phyloP scores from a whole-genome alignment of 2,797 vertebrate genomes.

The Pipistrellus kuhlii region DNA sequence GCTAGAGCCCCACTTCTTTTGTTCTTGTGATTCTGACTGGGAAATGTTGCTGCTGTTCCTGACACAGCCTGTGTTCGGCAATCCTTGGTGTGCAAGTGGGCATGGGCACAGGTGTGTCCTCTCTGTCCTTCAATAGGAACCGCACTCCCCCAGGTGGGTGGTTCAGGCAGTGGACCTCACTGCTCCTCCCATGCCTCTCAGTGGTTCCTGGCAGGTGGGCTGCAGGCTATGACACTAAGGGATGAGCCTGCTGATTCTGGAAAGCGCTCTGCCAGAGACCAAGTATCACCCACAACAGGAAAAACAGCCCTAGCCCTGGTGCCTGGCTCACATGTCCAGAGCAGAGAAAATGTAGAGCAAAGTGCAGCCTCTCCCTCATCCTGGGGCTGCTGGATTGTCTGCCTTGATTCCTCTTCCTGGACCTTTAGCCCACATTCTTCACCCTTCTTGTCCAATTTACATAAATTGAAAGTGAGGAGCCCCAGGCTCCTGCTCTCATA shows the following conservation, averaged over 20 bases:
- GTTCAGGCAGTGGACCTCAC: background rate
- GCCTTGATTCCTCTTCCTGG: background rate
- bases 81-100: background rate
- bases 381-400: background rate
- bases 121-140: background rate
- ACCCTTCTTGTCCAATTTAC: background rate
- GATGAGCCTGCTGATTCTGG: background rate
- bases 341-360: background rate
- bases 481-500: background rate
- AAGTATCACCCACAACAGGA: background rate
- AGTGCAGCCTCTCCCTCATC: background rate
- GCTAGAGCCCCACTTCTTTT: background rate
- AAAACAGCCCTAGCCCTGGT: background rate
- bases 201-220: background rate
- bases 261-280: background rate
- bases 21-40: background rate
- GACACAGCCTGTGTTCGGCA: background rate
- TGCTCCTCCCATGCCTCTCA: background rate
- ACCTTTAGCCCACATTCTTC: background rate
- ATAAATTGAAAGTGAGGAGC: background rate
- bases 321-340: background rate
- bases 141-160: background rate
- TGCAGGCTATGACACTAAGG: background rate
- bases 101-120: background rate
- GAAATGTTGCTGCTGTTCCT: background rate